These are phyloP conservation scores for Naja naja DNA, from an alignment of 2,113 vertebrate species.

Conservation along the genomic window DNA sequence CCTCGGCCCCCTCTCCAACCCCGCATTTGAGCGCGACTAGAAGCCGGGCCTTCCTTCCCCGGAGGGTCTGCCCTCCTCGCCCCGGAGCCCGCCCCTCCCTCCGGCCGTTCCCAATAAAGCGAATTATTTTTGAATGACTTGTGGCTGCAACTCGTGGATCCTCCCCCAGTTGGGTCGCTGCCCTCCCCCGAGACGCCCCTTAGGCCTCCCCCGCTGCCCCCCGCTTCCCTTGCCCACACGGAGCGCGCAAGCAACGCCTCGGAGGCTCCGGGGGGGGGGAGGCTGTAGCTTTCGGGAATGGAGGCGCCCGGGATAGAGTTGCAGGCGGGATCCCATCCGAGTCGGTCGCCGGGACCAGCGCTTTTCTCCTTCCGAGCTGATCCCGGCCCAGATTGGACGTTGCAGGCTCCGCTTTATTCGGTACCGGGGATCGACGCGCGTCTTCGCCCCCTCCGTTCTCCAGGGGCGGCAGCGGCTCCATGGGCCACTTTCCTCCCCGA, in stretches of 20 bases:
- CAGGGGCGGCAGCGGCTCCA: too few species aligned
- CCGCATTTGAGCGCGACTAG: conserved; percentile 51
- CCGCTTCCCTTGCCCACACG: neutral
- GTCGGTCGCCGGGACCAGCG: too few species aligned
- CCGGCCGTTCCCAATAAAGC: neutral
- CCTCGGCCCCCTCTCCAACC: neutral
- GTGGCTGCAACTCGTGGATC: neutral
- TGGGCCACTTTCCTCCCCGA: neutral
- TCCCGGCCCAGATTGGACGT: fast-evolving
- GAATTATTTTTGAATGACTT: fast-evolving
- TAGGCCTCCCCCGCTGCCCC: neutral
- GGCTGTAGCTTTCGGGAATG: too few species aligned
- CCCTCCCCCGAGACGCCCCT: too few species aligned
- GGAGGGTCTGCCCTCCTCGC: fast-evolving
- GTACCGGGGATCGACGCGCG: fast-evolving
- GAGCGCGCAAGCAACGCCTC: neutral
- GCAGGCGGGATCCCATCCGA: too few species aligned
- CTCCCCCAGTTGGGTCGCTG: neutral
- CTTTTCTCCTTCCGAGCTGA: neutral
- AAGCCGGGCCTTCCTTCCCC: neutral
- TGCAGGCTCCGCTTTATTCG: too few species aligned
- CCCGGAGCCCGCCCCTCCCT: neutral
- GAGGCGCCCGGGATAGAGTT: too few species aligned
- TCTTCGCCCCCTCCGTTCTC: too few species aligned
- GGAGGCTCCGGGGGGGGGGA: neutral